Evolutionary conservation across 2,888 invertebrate species (phyloP), one percentile per base, ranked within the genome.

Genomic region (Acheta domesticus): DNA sequence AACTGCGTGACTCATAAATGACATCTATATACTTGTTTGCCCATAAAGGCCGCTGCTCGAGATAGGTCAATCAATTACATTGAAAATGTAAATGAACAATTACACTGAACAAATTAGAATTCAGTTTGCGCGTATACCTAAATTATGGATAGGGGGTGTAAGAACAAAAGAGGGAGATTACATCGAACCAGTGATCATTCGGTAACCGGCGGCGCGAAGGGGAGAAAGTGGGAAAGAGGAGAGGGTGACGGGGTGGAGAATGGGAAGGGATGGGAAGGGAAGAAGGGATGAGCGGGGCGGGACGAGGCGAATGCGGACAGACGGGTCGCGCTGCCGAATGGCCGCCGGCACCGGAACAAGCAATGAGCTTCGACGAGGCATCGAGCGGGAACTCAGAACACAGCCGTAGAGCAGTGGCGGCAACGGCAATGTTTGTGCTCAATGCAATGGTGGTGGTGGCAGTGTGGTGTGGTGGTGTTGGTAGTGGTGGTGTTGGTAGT

Each of bases 21-120:
- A 14, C 62, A 62, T 62, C 62, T 62, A 62, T 62, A 62, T 62
- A 62, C 14, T 62, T 62, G 62, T 62, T 62, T 62, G 62, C 62
- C 62, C 8, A 62, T 62, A 62, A n/a, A 62, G 62, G 62, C 62
- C 62, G 62, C n/a, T n/a, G 16, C 62, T 62, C 62, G 62, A 14
- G 62, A 62, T 62, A 62, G 62, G 62, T 62, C 62, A 62, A 62
- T 62, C 62, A 62, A 62, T 62, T 62, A 62, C 62, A 62, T 62
- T 62, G 62, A n/a, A 62, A 62, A 62, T 62, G 62, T n/a, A 62
- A 62, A 62, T 62, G 62, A 62, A 62, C 62, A 62, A 62, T 62
- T 62, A 62, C 62, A 62, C 62, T 14, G 62, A 62, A 62, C 62
- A 62, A 62, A 62, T 62, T 62, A 62, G 36, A 36, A 36, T 36